Percentiles rank a stretch among this genome's conserved stretches.
Conservation (phyloP, 2,888 invertebrate genomes). For the Drosophila neutralis region DNA sequence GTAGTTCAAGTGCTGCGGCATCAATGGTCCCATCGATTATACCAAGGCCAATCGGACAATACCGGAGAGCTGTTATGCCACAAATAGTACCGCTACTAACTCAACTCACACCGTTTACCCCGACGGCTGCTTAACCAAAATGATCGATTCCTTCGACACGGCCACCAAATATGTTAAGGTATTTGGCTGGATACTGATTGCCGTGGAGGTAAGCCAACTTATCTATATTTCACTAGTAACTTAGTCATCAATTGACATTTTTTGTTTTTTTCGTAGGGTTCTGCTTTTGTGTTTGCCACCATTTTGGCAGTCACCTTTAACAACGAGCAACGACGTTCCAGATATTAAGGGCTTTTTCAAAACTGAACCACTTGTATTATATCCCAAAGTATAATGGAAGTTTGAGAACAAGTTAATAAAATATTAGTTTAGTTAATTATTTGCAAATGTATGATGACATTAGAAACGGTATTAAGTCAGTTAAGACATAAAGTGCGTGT, state of each 20-base stretch:
- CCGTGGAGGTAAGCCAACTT: slow-evolving; percentile 87
- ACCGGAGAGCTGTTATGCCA: slow-evolving; percentile 72
- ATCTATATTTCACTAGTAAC: slow-evolving; percentile 12
- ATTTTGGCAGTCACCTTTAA: slow-evolving; percentile 93
- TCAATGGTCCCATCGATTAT: slow-evolving; percentile 69
- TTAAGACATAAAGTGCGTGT: not conserved
- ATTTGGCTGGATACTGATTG: slow-evolving; percentile 88
- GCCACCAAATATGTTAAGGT: slow-evolving; percentile 87
- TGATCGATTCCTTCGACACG: slow-evolving; percentile 56
- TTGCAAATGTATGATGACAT: not conserved
- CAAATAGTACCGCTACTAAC: slow-evolving; percentile 9
- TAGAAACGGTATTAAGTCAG: not conserved
- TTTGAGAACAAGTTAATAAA: slow-evolving; percentile 18
- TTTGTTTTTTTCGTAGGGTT: slow-evolving; percentile 55
- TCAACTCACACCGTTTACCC: slow-evolving; percentile 28
- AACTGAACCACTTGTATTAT: not conserved
- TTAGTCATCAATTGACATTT: slow-evolving; percentile 3
- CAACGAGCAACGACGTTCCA: slow-evolving; percentile 91
- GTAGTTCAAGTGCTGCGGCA: slow-evolving; percentile 80
- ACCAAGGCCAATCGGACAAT: slow-evolving; percentile 52
- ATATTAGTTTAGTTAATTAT: slow-evolving; percentile 5
- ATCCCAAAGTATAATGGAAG: not conserved
- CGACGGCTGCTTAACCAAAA: slow-evolving; percentile 66
- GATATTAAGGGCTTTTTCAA: slow-evolving; percentile 85
- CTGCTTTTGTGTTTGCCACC: slow-evolving; percentile 92